phyloP scores from a whole-genome alignment of 2,797 vertebrate genomes.

The Gambelia wislizenii region DNA sequence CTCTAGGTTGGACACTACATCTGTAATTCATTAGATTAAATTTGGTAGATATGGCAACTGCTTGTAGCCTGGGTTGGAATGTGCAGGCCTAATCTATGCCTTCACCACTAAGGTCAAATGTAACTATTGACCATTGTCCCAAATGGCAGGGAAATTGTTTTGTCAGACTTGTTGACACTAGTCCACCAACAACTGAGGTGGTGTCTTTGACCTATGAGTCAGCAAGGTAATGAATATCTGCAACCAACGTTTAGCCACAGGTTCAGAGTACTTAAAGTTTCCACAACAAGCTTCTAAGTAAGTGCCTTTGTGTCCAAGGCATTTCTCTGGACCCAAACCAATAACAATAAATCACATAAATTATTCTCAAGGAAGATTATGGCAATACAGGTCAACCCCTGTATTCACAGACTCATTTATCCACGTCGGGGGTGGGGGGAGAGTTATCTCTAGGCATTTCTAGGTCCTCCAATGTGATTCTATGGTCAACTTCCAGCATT shows the following conservation, averaged over 20 bases:
- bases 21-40: neutral
- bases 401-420: no score
- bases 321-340: neutral
- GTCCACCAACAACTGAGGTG: neutral
- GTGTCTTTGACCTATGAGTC: constrained; percentile 31
- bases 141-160: neutral
- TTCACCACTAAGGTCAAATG: neutral
- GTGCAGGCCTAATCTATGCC: neutral
- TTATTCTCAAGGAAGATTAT: neutral
- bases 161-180: constrained; percentile 15
- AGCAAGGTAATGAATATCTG: constrained; percentile 45
- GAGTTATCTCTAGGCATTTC: no score
- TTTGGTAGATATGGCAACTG: neutral
- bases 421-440: no score
- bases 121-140: neutral
- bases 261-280: neutral
- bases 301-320: neutral
- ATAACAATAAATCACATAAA: neutral
- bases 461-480: no score
- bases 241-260: constrained; percentile 29
- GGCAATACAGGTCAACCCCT: neutral
- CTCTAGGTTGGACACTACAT: neutral
- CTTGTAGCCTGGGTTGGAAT: neutral
- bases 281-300: neutral
- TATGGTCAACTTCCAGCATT: no score